Evolutionary conservation across 2,888 invertebrate genomes (phyloP).

Genomic region (Mythimna vitellina): DNA sequence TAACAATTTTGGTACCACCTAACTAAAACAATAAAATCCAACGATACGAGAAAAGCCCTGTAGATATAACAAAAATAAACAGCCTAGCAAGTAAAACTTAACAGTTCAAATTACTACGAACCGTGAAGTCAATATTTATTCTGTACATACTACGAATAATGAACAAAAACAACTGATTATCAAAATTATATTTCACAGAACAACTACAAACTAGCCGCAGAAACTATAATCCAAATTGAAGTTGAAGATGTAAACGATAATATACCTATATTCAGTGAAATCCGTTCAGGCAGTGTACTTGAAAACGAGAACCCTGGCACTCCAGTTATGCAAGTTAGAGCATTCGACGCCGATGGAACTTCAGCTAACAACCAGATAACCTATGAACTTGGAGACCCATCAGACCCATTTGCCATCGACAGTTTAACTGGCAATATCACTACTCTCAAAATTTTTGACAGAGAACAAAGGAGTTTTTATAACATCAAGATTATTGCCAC

Average conservation of each 20-base stretch:
- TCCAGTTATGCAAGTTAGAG: conserved; percentile 96
- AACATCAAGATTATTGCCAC: conserved; percentile 97
- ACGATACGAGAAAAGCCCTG: neutral
- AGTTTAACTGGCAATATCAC: conserved; percentile 96
- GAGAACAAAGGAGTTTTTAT: conserved; percentile 96
- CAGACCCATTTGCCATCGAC: conserved; percentile 96
- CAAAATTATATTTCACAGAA: conserved; percentile 88
- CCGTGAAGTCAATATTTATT: neutral
- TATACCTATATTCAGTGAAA: conserved; percentile 96
- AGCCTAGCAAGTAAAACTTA: conserved; percentile 6
- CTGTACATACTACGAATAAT: neutral
- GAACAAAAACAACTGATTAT: conserved; percentile 12
- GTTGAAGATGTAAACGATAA: conserved; percentile 98
- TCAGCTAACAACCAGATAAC: conserved; percentile 95
- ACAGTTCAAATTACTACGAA: neutral
- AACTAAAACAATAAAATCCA: conserved; percentile 4
- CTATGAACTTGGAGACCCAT: conserved; percentile 93
- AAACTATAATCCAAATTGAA: conserved; percentile 94
- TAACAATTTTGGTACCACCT: neutral
- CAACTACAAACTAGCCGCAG: conserved; percentile 94
- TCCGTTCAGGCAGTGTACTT: conserved; percentile 94
- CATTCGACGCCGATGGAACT: conserved; percentile 96
- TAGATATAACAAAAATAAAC: conserved; percentile 4
- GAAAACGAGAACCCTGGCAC: conserved; percentile 96
- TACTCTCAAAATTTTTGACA: conserved; percentile 95